Conservation (phyloP, 1,140 invertebrate genomes). For the Pristionchus pacificus region DNA sequence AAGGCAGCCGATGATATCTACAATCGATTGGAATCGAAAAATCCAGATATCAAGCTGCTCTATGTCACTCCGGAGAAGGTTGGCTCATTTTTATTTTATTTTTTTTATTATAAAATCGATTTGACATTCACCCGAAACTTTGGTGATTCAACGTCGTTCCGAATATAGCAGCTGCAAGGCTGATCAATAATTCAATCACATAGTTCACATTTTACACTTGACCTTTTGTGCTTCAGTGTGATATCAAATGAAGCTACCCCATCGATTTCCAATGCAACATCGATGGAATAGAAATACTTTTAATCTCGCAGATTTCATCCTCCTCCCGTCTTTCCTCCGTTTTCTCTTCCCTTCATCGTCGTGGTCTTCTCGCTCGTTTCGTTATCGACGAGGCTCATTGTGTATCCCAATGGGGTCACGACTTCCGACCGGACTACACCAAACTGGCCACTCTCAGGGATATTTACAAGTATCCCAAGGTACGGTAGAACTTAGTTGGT, state of each 20-base stretch:
- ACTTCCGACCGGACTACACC: slow-evolving; percentile 91
- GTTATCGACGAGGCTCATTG: slow-evolving; percentile 76
- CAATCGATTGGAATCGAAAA: slow-evolving; percentile 3
- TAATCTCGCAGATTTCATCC: slow-evolving; percentile 58
- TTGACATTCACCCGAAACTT: too few species aligned
- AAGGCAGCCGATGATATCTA: slow-evolving; percentile 23
- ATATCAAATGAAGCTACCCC: background rate
- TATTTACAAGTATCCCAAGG: slow-evolving; percentile 3
- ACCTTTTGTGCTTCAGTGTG: too few species aligned
- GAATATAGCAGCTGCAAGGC: too few species aligned
- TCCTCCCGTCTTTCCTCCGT: slow-evolving; percentile 61
- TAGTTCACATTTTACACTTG: slow-evolving; percentile 23
- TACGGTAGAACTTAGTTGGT: slow-evolving; percentile 24
- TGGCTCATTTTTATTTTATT: background rate
- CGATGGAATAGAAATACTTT: slow-evolving; percentile 7
- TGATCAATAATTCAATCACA: slow-evolving; percentile 91
- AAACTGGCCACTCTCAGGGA: slow-evolving; percentile 69
- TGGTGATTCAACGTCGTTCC: too few species aligned
- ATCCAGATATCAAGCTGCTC: slow-evolving; percentile 71
- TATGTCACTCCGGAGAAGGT: slow-evolving; percentile 82
- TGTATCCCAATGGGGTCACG: slow-evolving; percentile 89
- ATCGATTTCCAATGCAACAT: background rate
- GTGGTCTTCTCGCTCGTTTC: slow-evolving; percentile 66
- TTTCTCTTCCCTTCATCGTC: slow-evolving; percentile 63
- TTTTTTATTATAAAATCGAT: slow-evolving; percentile 1